phyloP scores from a whole-genome alignment of 2,113 vertebrate genomes.

The Balaeniceps rex region DNA sequence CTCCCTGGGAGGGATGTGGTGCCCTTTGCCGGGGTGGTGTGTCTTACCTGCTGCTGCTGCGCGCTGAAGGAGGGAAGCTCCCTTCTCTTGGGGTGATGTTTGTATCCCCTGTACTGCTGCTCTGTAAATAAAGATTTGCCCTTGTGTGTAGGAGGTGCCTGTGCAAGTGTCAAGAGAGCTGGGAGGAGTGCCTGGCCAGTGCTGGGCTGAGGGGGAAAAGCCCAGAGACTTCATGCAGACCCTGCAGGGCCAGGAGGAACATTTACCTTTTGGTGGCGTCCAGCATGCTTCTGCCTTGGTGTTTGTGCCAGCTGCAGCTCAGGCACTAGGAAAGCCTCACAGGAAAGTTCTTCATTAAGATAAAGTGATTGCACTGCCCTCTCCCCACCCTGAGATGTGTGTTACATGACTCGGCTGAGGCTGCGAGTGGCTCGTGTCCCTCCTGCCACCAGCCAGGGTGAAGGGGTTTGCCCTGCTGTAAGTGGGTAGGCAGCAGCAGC shows the following conservation, averaged over 20 bases:
- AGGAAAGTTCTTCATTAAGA: not conserved
- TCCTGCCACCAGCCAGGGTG: not conserved
- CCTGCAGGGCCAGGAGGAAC: not conserved
- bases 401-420: not conserved
- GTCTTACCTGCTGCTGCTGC: not conserved
- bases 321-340: not conserved
- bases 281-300: not conserved
- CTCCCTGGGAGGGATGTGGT: not conserved
- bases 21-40: not conserved
- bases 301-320: not conserved
- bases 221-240: not conserved
- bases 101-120: slow-evolving; percentile 27
- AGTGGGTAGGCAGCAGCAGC: too few species aligned
- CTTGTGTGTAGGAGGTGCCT: not conserved
- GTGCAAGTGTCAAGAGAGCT: not conserved
- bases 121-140: slow-evolving; percentile 57
- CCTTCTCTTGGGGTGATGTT: not conserved
- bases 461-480: not conserved
- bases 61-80: not conserved
- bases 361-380: not conserved
- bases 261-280: accelerated
- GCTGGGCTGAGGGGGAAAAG: not conserved
- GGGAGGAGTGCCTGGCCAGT: not conserved
- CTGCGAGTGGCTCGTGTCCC: not conserved
- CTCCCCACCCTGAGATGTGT: too few species aligned